Evolutionary conservation across 1,140 invertebrate genomes (phyloP).

Genomic region (Formica exsecta): DNA sequence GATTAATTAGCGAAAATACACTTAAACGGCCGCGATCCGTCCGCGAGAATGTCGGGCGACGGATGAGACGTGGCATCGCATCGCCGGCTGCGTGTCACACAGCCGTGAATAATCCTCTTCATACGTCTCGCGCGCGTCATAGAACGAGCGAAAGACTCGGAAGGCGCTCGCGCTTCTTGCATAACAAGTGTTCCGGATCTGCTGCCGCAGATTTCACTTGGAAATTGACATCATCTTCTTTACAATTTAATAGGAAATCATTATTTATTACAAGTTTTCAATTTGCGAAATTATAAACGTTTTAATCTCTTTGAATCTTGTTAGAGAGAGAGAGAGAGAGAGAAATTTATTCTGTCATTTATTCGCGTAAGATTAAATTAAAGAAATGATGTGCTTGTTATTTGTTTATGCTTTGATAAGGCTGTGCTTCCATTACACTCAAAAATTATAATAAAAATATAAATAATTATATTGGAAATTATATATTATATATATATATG

Average conservation of each 20-base stretch:
- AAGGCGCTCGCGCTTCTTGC: slow-evolving; percentile 8
- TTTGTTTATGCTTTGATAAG: background rate
- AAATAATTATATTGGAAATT: background rate
- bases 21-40: slow-evolving; percentile 66
- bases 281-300: background rate
- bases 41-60: slow-evolving; percentile 32
- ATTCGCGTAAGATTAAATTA: background rate
- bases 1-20: slow-evolving; percentile 72
- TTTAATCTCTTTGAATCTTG: background rate
- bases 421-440: background rate
- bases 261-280: background rate
- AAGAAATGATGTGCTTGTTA: background rate
- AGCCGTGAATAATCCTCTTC: slow-evolving; percentile 26
- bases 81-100: slow-evolving; percentile 20
- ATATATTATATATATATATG: no score
- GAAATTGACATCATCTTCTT: background rate
- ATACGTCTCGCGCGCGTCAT: background rate
- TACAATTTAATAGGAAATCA: background rate
- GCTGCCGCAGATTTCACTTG: slow-evolving; percentile 2
- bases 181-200: slow-evolving; percentile 5
- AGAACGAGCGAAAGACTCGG: background rate
- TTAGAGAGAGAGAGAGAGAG: background rate
- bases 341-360: background rate
- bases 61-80: slow-evolving; percentile 35
- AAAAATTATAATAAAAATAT: background rate